Conservation (phyloP, 2,797 vertebrate genomes). For the Columba guinea region DNA sequence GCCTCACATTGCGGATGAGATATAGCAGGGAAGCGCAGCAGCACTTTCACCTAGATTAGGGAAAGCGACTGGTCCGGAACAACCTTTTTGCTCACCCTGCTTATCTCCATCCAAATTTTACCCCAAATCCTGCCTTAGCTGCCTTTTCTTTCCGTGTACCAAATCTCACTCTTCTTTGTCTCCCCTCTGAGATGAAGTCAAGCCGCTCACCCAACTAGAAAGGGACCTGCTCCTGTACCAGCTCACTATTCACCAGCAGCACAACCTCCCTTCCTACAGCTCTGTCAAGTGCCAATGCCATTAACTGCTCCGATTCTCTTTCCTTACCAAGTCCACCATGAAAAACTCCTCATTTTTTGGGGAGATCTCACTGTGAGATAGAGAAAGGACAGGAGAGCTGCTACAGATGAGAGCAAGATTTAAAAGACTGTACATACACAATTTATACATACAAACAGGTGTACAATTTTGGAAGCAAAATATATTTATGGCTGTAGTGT, state of each 20-base stretch:
- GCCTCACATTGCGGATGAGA: conserved; percentile 19
- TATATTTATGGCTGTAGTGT: background rate
- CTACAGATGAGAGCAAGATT: background rate
- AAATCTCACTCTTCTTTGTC: background rate
- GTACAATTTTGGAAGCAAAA: background rate
- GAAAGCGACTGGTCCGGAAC: background rate
- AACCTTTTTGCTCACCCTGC: background rate
- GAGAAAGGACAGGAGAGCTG: background rate
- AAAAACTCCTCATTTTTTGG: background rate
- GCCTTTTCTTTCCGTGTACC: background rate
- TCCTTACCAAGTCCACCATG: background rate
- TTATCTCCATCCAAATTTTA: background rate
- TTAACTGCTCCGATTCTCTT: background rate
- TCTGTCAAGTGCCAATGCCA: background rate
- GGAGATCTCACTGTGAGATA: background rate
- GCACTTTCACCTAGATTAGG: conserved; percentile 34
- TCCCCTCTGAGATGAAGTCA: background rate
- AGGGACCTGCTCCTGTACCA: background rate
- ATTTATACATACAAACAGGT: background rate
- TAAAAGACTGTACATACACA: background rate
- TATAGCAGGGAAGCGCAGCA: conserved; percentile 1
- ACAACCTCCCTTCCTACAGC: background rate
- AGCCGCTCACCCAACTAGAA: background rate
- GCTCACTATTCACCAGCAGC: background rate
- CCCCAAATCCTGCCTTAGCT: background rate